Conservation (phyloP, 2,888 invertebrate genomes). For the Apocheima hispidaria region DNA sequence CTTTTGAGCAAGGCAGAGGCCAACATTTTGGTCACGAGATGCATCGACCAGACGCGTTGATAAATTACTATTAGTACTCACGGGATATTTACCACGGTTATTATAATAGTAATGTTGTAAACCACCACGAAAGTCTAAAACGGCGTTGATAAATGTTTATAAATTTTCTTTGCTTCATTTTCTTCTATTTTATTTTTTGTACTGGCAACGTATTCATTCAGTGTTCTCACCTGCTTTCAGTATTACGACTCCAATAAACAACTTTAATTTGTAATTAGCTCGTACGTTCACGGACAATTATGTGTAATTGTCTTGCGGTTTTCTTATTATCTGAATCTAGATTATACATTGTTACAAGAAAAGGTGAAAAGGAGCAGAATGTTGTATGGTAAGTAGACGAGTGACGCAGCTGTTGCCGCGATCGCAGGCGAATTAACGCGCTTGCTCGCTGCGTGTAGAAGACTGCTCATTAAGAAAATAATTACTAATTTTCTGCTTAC, state of each 20-base stretch:
- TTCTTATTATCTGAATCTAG: slow-evolving; percentile 44
- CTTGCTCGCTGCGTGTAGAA: slow-evolving; percentile 63
- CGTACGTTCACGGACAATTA: slow-evolving; percentile 52
- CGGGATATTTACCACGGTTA: no score
- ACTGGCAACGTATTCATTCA: neutral
- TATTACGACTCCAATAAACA: slow-evolving; percentile 39
- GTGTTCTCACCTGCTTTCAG: slow-evolving; percentile 37
- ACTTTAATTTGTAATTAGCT: slow-evolving; percentile 47
- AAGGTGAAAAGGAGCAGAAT: slow-evolving; percentile 27
- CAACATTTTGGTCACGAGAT: no score
- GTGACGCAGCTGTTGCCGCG: slow-evolving; percentile 57
- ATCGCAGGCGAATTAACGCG: slow-evolving; percentile 67
- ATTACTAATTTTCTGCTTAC: slow-evolving; percentile 34
- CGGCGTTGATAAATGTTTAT: no score
- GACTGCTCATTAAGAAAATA: slow-evolving; percentile 56
- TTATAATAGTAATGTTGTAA: no score
- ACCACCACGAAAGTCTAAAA: no score
- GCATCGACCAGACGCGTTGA: no score
- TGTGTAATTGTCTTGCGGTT: slow-evolving; percentile 55
- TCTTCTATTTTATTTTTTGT: neutral
- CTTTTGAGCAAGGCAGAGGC: no score
- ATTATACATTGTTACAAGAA: slow-evolving; percentile 53
- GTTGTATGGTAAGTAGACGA: slow-evolving; percentile 58
- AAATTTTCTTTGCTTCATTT: no score
- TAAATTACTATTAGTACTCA: no score